These are phyloP conservation scores for Drosophila sulfurigaster DNA, from an alignment of 1,140 invertebrate genomes.

Conservation along the genomic window DNA sequence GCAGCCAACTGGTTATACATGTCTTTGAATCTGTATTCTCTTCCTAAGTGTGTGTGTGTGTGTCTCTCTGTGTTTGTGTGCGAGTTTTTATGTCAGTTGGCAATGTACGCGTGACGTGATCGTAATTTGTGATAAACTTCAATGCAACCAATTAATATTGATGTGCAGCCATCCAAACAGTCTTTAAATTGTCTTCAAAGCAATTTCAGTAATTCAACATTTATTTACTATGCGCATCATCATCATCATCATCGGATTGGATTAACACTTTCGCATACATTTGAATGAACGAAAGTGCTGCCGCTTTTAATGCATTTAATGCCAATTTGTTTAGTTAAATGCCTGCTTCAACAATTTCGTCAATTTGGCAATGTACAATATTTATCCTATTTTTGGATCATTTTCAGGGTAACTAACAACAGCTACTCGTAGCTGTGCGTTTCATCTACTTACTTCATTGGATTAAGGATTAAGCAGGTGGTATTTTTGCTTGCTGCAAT, in stretches of 20 bases:
- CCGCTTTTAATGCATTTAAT: not conserved
- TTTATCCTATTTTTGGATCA: not conserved
- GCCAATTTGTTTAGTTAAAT: not conserved
- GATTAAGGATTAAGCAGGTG: no score
- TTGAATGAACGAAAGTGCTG: no score
- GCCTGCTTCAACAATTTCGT: not conserved
- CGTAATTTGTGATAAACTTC: constrained; percentile 44
- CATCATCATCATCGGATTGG: not conserved
- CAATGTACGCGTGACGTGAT: constrained; percentile 41
- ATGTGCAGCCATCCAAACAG: constrained; percentile 26
- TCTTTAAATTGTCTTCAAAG: constrained; percentile 10
- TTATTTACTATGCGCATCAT: not conserved
- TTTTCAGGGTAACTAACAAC: not conserved
- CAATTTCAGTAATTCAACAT: not conserved
- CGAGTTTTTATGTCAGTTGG: constrained; percentile 42
- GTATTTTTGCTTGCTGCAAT: not conserved
- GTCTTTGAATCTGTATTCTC: constrained; percentile 2
- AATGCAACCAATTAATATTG: constrained; percentile 53
- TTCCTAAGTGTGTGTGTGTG: constrained; percentile 13
- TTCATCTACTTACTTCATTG: not conserved
- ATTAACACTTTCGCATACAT: not conserved
- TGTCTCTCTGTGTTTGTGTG: not conserved
- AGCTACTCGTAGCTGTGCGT: not conserved
- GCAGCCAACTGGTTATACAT: constrained; percentile 58
- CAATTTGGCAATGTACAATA: constrained; percentile 2